Evolutionary conservation across 1,140 invertebrate genomes (phyloP).

Genomic region (Eubasilissa regina): DNA sequence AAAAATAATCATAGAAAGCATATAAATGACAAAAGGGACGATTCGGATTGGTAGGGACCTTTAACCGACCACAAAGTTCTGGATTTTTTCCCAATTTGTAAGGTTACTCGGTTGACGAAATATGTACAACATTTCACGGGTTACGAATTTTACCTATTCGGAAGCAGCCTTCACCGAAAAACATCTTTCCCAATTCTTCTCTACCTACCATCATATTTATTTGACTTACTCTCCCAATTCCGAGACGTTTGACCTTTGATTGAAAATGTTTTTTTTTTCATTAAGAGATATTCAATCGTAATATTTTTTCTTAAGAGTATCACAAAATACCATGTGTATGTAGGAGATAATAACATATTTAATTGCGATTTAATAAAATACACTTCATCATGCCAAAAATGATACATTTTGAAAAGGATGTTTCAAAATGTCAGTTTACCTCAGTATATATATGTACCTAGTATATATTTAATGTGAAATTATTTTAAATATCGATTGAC

Average conservation of each 20-base stretch:
- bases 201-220: neutral
- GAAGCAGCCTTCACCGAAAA: slow-evolving; percentile 1
- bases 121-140: slow-evolving; percentile 3
- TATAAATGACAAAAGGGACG: neutral
- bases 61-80: slow-evolving; percentile 2
- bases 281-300: too few species aligned
- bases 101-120: slow-evolving; percentile 19
- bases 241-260: neutral
- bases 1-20: neutral
- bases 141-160: slow-evolving; percentile 12
- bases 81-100: slow-evolving; percentile 22
- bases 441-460: too few species aligned
- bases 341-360: too few species aligned
- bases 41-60: neutral
- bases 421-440: too few species aligned
- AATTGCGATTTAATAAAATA: too few species aligned
- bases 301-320: too few species aligned
- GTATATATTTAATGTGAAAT: too few species aligned
- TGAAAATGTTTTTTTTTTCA: too few species aligned
- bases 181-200: neutral
- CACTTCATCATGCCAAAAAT: too few species aligned
- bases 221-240: neutral
- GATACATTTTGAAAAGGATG: too few species aligned
- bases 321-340: too few species aligned
- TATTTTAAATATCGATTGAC: too few species aligned